Evolutionary conservation across 1,140 invertebrate species (phyloP).

Genomic region (Zaprionus kolodkinae): DNA sequence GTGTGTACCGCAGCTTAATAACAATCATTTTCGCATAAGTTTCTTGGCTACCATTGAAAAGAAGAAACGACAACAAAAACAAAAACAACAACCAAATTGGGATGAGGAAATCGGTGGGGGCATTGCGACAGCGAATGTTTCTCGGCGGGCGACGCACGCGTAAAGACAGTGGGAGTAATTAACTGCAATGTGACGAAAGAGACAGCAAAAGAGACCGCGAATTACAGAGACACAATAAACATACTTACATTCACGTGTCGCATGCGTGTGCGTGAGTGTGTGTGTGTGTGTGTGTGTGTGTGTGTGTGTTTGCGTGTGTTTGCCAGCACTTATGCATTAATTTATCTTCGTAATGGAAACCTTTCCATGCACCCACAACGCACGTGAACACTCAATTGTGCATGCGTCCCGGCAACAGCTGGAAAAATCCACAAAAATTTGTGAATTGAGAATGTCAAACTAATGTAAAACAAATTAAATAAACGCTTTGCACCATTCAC

Average conservation of each 20-base stretch:
- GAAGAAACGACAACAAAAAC: not conserved
- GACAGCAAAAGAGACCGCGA: constrained; percentile 1
- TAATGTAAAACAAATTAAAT: constrained; percentile 14
- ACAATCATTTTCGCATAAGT: constrained; percentile 63
- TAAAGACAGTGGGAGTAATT: constrained; percentile 54
- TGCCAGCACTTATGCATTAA: constrained; percentile 2
- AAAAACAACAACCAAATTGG: constrained; percentile 15
- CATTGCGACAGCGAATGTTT: constrained; percentile 58
- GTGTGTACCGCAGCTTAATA: constrained; percentile 27
- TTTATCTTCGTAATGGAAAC: not conserved
- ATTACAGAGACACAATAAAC: constrained; percentile 39
- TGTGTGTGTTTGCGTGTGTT: not conserved
- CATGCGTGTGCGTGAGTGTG: not conserved
- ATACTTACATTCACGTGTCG: constrained; percentile 10
- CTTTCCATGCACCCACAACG: constrained; percentile 1
- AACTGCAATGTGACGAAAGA: constrained; percentile 48
- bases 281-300: not conserved
- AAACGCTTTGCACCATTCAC: not conserved
- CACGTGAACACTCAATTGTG: constrained; percentile 22
- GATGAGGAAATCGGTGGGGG: constrained; percentile 56
- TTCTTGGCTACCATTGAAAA: no score
- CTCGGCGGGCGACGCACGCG: constrained; percentile 58
- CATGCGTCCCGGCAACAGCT: constrained; percentile 3
- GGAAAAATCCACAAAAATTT: constrained; percentile 19
- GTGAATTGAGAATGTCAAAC: constrained; percentile 24